These are phyloP conservation scores for Harpagifer antarcticus DNA, from an alignment of 2,797 vertebrate genomes.

Conservation along the genomic window DNA sequence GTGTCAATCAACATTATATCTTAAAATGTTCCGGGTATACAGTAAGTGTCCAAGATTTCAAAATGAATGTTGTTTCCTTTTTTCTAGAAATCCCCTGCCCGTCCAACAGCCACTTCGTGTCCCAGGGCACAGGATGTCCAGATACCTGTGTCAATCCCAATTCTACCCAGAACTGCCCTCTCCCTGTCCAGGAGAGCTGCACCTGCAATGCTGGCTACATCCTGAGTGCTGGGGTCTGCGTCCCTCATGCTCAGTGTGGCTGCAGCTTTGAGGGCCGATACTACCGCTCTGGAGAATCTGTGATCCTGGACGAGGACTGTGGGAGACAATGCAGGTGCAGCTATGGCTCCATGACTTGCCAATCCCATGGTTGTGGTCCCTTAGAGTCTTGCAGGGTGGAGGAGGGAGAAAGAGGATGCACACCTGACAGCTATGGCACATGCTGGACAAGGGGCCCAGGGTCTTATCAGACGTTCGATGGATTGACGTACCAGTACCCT, in stretches of 20 bases:
- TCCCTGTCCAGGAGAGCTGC: slow-evolving; percentile 72
- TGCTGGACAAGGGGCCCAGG: slow-evolving; percentile 69
- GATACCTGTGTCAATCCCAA: slow-evolving; percentile 73
- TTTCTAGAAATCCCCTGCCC: slow-evolving; percentile 26
- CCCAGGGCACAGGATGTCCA: slow-evolving; percentile 72
- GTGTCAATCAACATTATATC: not conserved
- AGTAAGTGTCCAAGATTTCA: not conserved
- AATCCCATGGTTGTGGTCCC: slow-evolving; percentile 6
- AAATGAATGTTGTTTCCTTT: not conserved
- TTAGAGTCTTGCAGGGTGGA: slow-evolving; percentile 33
- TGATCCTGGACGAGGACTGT: slow-evolving; percentile 66
- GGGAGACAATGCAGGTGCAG: slow-evolving; percentile 70
- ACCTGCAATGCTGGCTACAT: slow-evolving; percentile 76
- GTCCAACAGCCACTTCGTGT: slow-evolving; percentile 78
- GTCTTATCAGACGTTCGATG: slow-evolving; percentile 79
- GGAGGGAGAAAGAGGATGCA: slow-evolving; percentile 72
- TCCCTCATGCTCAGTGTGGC: slow-evolving; percentile 73
- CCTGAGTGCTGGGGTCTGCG: slow-evolving; percentile 72
- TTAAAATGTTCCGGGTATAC: accelerated
- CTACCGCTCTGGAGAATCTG: slow-evolving; percentile 69
- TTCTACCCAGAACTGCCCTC: slow-evolving; percentile 65
- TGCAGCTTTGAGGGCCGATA: slow-evolving; percentile 75
- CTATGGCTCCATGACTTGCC: slow-evolving; percentile 40
- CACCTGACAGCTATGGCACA: slow-evolving; percentile 59
- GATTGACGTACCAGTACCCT: slow-evolving; percentile 70